Base-by-base conservation (phyloP, 1,140 invertebrate genomes). In the Bacillus rossius region DNA sequence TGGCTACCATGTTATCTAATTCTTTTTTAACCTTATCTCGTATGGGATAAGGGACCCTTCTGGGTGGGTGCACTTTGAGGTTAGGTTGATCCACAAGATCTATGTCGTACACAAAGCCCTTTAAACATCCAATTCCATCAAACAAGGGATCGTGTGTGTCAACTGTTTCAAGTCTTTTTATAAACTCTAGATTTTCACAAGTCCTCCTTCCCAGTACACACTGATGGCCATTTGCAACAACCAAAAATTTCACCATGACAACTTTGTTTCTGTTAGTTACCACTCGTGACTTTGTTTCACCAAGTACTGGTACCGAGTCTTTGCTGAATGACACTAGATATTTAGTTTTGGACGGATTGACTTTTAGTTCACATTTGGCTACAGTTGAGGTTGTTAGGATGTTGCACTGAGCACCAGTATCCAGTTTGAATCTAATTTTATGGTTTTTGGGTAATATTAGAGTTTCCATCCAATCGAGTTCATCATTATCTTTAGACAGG, bases 81-180 rank as follows among this genome's bases (percentile, higher is more conserved):
- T 41, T 5, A 8, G 55, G 55, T 20, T 57, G 47, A 4, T 57
- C 55, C n/a, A 57, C 42, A 20, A 57, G 26, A 34, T 57, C 55
- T 8, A 57, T 57, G 14, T 57, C 55, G 22, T 57, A 57, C 2
- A 51, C 29, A 52, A 57, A 57, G 14, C 34, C 20, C 51, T 57
- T 57, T 49, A 57, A 29, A 41, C 38, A 41, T 10, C 55, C 55
- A 34, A 57, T 57, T 3, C 40, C 45, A 49, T 17, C 20, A 29
- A 54, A 23, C 20, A 43, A 16, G 3, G 5, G 10, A 22, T 45
- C 16, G 8, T 14, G 5, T 22, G 16, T 45, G 16, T 45, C 5
- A 3, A 3, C 16, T 5, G 3, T 45, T 19, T 45, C 20, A 5
- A 45, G 16, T 14, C 42, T 45, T 45, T 5, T 45, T 17, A 45